A percentile compares a stretch with the other conserved stretches of the same genome.
These are phyloP conservation scores for Ichneumoninae sp. DNA, from an alignment of 2,888 invertebrate genomes.

Conservation along the genomic window DNA sequence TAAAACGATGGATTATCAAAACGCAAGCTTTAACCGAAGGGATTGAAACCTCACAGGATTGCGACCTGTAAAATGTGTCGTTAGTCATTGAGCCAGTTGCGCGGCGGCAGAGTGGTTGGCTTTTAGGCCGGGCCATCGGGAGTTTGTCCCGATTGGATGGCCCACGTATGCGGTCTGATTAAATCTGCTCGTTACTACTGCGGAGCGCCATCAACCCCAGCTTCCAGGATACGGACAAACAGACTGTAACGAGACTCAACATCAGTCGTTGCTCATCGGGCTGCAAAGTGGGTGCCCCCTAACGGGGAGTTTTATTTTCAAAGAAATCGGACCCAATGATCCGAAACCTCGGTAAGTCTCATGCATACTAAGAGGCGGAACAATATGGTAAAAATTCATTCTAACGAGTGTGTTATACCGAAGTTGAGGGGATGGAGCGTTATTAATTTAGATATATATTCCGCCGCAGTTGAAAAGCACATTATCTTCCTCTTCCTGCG, in stretches of 20 bases:
- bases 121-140: neutral
- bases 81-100: too few relatives aligned
- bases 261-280: neutral
- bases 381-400: constrained; percentile 1
- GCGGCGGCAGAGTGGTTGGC: too few relatives aligned
- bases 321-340: neutral
- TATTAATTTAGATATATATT: constrained; percentile 12
- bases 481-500: constrained; percentile 17
- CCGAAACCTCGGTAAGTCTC: neutral
- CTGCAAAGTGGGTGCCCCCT: neutral
- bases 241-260: neutral
- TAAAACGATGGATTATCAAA: too few relatives aligned
- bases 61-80: too few relatives aligned
- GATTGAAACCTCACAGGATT: too few relatives aligned
- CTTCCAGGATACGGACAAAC: neutral
- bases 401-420: neutral
- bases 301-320: neutral
- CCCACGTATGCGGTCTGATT: neutral
- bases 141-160: neutral
- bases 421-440: neutral
- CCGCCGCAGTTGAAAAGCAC: constrained; percentile 12
- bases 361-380: neutral
- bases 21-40: too few relatives aligned
- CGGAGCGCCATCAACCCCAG: neutral
- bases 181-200: constrained; percentile 26